These are phyloP conservation scores for Agonum fuliginosum DNA, from an alignment of 2,888 invertebrate species.

Conservation along the genomic window DNA sequence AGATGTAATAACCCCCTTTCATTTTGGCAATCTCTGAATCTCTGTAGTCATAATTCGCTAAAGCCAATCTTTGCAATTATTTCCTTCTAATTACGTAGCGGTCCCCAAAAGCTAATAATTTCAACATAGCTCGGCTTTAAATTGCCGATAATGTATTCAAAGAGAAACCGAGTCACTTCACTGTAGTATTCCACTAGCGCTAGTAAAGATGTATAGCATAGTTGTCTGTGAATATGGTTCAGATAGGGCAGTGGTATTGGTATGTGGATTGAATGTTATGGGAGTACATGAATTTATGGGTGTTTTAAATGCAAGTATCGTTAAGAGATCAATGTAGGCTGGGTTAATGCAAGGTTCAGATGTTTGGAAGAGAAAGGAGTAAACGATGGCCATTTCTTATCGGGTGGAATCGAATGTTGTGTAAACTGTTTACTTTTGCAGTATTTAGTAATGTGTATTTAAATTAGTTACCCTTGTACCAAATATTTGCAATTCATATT, in stretches of 20 bases:
- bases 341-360: background rate
- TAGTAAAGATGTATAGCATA: background rate
- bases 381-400: background rate
- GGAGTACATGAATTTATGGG: background rate
- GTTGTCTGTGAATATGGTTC: too few species aligned
- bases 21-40: background rate
- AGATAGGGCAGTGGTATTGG: background rate
- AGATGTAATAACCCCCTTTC: too few species aligned
- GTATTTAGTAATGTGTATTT: too few species aligned
- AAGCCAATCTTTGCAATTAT: background rate
- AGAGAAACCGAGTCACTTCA: constrained; percentile 3
- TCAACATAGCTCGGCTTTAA: constrained; percentile 8
- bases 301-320: background rate
- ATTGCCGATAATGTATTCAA: constrained; percentile 1
- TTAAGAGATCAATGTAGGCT: constrained; percentile 13
- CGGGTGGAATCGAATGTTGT: background rate
- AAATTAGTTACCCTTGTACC: background rate
- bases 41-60: background rate
- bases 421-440: background rate
- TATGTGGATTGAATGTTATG: background rate
- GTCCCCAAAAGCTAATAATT: background rate
- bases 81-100: constrained; percentile 7
- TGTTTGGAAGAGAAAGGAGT: constrained; percentile 4
- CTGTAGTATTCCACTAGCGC: background rate
- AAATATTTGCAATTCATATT: background rate